Evolutionary conservation across 2,113 vertebrate species (phyloP), one percentile per base, ranked within the genome.

Genomic region (Sylvilagus bachmani): DNA sequence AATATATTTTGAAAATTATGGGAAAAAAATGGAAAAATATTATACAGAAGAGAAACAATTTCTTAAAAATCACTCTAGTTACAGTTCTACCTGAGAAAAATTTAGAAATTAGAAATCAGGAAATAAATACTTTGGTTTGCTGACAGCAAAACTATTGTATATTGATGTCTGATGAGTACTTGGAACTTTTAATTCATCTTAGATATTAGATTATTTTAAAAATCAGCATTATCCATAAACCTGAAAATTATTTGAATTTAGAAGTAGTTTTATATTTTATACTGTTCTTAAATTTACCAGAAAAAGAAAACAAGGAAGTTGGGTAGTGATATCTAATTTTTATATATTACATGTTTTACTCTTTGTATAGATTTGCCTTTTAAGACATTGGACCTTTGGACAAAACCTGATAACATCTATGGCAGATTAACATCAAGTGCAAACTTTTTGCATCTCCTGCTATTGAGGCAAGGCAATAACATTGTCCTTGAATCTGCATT

Each of bases 41-140:
- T 86, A 83, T 81, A 61, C 19, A 73, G 71, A 85, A 88, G 73
- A 80, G 53, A 96, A 93, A 90, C 22, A 67, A 53, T 31, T 66
- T 95, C 80, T 49, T 8, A 74, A 95, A 92, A 70, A 62, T 79
- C 38, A 94, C 70, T 74, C 80, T 91, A 24, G 25, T 89, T 78
- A 82, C 21, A 82, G 33, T 86, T 96, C 58, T 88, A 49, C 33
- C 94, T 8, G n/a, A 53, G 19, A 90, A 78, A 44, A 87, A 80
- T 87, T 96, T 95, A 87, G 71, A 86, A 70, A 49, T 55, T 77
- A 38, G 73, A 94, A 93, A 92, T 80, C 44, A 87, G 86, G 61
- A 25, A 67, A 80, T 75, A 87, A 74, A 87, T 83, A 6, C 44
- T 94, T 89, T 31, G 14, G 5, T 51, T 89, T 92, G 96, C 58